phyloP scores from a whole-genome alignment of 1,140 invertebrate genomes.

The Ostrea denselamellosa region DNA sequence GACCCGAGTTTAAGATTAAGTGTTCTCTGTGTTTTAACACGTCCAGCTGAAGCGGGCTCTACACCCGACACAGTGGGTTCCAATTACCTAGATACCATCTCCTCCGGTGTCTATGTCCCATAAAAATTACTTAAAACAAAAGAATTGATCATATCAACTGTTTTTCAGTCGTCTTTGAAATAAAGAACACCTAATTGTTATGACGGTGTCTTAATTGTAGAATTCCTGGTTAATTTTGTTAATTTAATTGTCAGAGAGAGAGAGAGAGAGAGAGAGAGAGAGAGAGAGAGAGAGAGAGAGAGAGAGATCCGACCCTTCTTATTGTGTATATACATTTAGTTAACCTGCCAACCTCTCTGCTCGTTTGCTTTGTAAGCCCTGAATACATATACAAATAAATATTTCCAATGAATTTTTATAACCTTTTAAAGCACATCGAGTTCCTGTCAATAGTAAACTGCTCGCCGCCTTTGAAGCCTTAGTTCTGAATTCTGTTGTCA shows the following conservation, averaged over 20 bases:
- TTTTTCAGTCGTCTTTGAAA: slow-evolving; percentile 25
- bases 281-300: too few species aligned
- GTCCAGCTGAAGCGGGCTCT: neutral
- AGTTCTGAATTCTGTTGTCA: slow-evolving; percentile 12
- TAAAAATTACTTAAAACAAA: slow-evolving; percentile 34
- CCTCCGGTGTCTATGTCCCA: slow-evolving; percentile 3
- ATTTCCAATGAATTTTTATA: slow-evolving; percentile 37
- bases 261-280: slow-evolving; percentile 39
- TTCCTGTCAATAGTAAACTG: slow-evolving; percentile 15
- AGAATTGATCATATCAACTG: slow-evolving; percentile 3
- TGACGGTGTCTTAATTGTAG: neutral
- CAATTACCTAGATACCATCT: slow-evolving; percentile 29
- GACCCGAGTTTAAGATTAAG: slow-evolving; percentile 16
- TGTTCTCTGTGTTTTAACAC: slow-evolving; percentile 5
- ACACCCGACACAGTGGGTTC: neutral
- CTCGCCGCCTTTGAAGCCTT: neutral
- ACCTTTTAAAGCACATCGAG: slow-evolving; percentile 12
- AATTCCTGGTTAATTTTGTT: neutral
- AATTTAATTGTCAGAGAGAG: neutral
- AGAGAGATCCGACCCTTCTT: neutral
- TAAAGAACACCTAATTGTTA: slow-evolving; percentile 21
- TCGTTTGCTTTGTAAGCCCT: slow-evolving; percentile 17
- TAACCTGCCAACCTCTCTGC: slow-evolving; percentile 7
- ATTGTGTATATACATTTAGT: slow-evolving; percentile 1
- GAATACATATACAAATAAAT: neutral